These are phyloP conservation scores for Phyllopteryx taeniolatus DNA, from an alignment of 2,113 vertebrate species.

Conservation along the genomic window DNA sequence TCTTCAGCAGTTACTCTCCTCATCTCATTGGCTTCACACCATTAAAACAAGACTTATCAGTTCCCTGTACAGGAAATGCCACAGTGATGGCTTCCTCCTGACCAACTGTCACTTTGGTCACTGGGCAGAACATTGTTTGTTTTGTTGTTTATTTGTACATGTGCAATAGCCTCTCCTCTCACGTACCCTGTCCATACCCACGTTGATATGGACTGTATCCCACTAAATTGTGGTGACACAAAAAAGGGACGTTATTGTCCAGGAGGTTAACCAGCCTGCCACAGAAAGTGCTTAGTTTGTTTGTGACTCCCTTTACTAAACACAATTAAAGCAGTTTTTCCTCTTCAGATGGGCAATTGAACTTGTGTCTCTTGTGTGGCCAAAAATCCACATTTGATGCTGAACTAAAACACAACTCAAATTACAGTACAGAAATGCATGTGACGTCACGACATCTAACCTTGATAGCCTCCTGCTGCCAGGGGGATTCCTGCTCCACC, in stretches of 20 bases:
- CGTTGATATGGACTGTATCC: slow-evolving; percentile 49
- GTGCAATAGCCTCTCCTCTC: slow-evolving; percentile 7
- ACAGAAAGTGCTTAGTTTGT: background rate
- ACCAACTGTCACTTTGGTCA: slow-evolving; percentile 58
- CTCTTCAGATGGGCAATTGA: background rate
- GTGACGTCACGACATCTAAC: background rate
- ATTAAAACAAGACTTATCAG: slow-evolving; percentile 38
- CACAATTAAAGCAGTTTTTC: background rate
- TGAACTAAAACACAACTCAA: background rate
- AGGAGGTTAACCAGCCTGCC: background rate
- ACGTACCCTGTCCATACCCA: slow-evolving; percentile 54
- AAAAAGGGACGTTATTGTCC: slow-evolving; percentile 38
- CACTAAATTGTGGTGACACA: slow-evolving; percentile 49
- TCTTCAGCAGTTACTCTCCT: slow-evolving; percentile 15
- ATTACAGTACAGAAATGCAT: background rate
- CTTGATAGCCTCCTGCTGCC: slow-evolving; percentile 47
- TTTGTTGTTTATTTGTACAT: slow-evolving; percentile 1
- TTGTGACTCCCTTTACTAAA: background rate
- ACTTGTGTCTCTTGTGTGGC: background rate
- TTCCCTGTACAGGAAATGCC: slow-evolving; percentile 59
- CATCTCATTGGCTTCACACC: background rate
- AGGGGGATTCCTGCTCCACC: slow-evolving; percentile 58
- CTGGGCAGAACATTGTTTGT: slow-evolving; percentile 21
- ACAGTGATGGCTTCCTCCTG: slow-evolving; percentile 49
- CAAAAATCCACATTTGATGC: background rate